Evolutionary conservation across 1,140 invertebrate species (phyloP).

Genomic region (Ooceraea biroi): DNA sequence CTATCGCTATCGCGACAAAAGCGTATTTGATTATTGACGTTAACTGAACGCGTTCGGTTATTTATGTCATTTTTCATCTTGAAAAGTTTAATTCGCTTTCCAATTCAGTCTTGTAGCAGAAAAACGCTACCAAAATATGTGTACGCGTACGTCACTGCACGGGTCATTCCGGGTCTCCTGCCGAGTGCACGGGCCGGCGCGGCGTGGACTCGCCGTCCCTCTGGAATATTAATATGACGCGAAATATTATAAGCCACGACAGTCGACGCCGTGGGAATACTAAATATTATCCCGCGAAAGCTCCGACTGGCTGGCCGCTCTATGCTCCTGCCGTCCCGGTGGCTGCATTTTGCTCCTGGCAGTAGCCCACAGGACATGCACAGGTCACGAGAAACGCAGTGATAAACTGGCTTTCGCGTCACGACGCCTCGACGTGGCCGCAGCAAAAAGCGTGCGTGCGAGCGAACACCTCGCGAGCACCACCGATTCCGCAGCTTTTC

Average conservation of each 20-base stretch:
- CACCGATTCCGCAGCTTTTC: slow-evolving; percentile 21
- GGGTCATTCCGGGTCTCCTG: slow-evolving; percentile 61
- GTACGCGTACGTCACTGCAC: slow-evolving; percentile 60
- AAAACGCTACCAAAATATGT: slow-evolving; percentile 31
- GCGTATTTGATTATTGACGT: too few species aligned
- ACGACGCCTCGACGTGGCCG: slow-evolving; percentile 35
- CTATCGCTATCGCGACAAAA: not conserved
- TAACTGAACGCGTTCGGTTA: too few species aligned
- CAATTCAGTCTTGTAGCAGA: slow-evolving; percentile 1
- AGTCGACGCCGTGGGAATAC: slow-evolving; percentile 84
- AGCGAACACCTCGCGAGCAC: slow-evolving; percentile 4
- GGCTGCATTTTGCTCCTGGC: slow-evolving; percentile 69
- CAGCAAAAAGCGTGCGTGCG: slow-evolving; percentile 39
- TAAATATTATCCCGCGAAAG: slow-evolving; percentile 84
- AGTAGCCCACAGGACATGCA: slow-evolving; percentile 55
- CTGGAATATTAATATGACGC: slow-evolving; percentile 86
- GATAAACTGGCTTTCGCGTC: slow-evolving; percentile 66
- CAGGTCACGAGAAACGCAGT: slow-evolving; percentile 55
- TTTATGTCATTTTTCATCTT: slow-evolving; percentile 28
- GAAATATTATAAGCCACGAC: slow-evolving; percentile 86
- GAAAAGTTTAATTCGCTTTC: slow-evolving; percentile 12
- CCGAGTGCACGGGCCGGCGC: slow-evolving; percentile 66
- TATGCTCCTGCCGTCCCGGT: slow-evolving; percentile 55
- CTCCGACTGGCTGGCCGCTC: slow-evolving; percentile 68
- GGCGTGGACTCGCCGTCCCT: slow-evolving; percentile 73